phyloP scores from a whole-genome alignment of 2,797 vertebrate genomes.

The Cyprinodon diabolis region DNA sequence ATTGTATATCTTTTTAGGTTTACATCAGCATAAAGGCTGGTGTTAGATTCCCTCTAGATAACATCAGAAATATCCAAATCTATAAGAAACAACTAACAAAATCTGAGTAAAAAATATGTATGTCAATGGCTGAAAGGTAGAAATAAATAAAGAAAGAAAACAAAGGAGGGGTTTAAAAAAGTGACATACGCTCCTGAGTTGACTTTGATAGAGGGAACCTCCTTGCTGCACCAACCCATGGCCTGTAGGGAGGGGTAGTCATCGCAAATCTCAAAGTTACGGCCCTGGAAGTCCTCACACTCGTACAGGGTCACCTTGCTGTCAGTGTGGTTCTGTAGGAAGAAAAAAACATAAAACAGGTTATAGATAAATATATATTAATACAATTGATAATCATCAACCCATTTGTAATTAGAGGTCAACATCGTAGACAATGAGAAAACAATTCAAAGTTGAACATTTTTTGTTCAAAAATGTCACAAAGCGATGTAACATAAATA shows the following conservation, averaged over 20 bases:
- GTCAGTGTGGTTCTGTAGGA: conserved; percentile 85
- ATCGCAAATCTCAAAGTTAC: conserved; percentile 93
- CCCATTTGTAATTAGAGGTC: background rate
- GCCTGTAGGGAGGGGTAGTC: conserved; percentile 96
- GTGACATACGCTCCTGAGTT: conserved; percentile 92
- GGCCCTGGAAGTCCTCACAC: conserved; percentile 94
- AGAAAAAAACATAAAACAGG: background rate
- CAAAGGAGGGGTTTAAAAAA: background rate
- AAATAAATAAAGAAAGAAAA: background rate
- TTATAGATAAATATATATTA: too few relatives aligned
- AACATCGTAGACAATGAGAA: background rate
- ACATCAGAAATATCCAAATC: background rate
- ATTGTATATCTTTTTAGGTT: background rate
- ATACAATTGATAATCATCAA: too few relatives aligned
- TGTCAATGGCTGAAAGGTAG: too few relatives aligned
- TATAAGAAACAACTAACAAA: background rate
- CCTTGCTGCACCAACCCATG: conserved; percentile 97
- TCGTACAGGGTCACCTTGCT: conserved; percentile 93
- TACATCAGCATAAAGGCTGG: background rate
- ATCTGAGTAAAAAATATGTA: background rate
- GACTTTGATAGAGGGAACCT: conserved; percentile 94
- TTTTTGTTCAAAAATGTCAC: background rate
- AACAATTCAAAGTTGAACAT: background rate
- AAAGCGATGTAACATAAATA: background rate
- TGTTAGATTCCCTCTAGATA: background rate